Conservation (phyloP, 2,888 invertebrate genomes). For the Himalopsyche tibetana region DNA sequence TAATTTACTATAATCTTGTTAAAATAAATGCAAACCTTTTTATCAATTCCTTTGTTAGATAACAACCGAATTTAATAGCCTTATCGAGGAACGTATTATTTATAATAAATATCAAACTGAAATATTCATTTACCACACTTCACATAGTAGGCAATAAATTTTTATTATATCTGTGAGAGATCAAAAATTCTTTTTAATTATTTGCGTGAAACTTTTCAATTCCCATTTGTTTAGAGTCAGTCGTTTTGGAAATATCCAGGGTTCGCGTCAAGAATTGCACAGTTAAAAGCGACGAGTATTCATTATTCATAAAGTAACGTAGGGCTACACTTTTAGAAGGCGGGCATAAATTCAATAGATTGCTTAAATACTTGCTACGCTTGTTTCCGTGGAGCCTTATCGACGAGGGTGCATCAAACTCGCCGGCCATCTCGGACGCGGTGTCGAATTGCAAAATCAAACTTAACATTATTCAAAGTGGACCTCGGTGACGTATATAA, state of each 20-base stretch:
- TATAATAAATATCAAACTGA: neutral
- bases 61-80: slow-evolving; percentile 7
- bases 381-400: slow-evolving; percentile 1
- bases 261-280: slow-evolving; percentile 31
- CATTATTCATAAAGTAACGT: slow-evolving; percentile 1
- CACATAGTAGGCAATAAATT: slow-evolving; percentile 11
- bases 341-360: slow-evolving; percentile 28
- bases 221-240: slow-evolving; percentile 35
- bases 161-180: slow-evolving; percentile 3
- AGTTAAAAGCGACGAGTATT: slow-evolving; percentile 5
- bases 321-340: slow-evolving; percentile 21
- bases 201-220: slow-evolving; percentile 19
- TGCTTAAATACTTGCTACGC: slow-evolving; percentile 41
- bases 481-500: slow-evolving; percentile 61
- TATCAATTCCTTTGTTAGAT: slow-evolving; percentile 27
- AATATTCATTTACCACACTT: slow-evolving; percentile 7
- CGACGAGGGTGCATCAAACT: slow-evolving; percentile 19
- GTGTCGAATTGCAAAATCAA: slow-evolving; percentile 5
- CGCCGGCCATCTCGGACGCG: neutral
- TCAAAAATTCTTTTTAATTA: neutral
- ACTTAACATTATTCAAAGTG: slow-evolving; percentile 57
- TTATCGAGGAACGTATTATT: neutral
- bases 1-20: neutral
- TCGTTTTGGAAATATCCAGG: slow-evolving; percentile 36
- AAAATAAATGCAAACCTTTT: slow-evolving; percentile 32